These are phyloP conservation scores for Phortica magna DNA, from an alignment of 2,888 invertebrate species.

Conservation along the genomic window DNA sequence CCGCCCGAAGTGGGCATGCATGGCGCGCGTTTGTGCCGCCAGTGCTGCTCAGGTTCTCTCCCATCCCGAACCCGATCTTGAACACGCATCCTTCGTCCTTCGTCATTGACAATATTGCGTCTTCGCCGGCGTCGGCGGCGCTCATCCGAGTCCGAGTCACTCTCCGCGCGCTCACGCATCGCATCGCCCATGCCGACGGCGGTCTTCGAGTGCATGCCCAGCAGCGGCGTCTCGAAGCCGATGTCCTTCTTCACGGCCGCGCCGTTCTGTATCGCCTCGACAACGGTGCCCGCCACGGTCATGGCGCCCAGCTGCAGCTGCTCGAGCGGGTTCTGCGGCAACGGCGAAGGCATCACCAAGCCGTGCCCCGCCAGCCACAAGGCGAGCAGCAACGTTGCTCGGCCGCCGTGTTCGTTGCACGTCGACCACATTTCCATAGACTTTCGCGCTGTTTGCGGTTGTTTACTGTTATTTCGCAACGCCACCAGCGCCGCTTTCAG, in stretches of 20 bases:
- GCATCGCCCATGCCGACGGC: conserved; percentile 60
- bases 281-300: conserved; percentile 51
- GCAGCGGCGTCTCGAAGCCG: conserved; percentile 52
- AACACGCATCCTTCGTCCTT: background rate
- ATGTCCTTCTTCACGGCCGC: conserved; percentile 42
- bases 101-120: background rate
- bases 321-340: conserved; percentile 53
- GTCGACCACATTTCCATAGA: background rate
- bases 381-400: background rate
- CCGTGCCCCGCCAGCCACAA: conserved; percentile 22
- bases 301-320: conserved; percentile 52
- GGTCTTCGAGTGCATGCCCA: conserved; percentile 49
- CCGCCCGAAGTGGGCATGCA: conserved; percentile 55
- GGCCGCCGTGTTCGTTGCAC: conserved; percentile 43
- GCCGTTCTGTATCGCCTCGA: conserved; percentile 54
- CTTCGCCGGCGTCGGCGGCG: conserved; percentile 49
- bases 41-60: conserved; percentile 7
- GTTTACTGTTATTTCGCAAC: no score
- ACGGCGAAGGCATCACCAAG: conserved; percentile 49
- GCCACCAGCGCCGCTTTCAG: background rate
- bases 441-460: conserved; percentile 46
- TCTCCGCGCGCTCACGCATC: conserved; percentile 42
- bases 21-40: conserved; percentile 57
- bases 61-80: background rate
- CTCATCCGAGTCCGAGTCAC: conserved; percentile 46